Evolutionary conservation across 2,113 vertebrate species (phyloP).

Genomic region (Cochlearius cochlearius): DNA sequence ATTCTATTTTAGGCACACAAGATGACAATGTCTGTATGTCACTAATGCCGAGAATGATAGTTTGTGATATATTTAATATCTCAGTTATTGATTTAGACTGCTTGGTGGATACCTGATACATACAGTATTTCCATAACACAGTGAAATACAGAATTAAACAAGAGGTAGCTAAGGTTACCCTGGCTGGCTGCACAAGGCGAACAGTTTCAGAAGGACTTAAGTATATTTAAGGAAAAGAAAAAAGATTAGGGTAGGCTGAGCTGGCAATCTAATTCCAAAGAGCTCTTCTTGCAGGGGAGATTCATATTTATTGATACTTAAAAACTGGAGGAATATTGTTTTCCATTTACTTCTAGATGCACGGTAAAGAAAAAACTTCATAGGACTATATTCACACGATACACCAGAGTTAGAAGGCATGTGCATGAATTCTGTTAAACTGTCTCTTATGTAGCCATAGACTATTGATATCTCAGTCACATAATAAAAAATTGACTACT

Average conservation of each 20-base stretch:
- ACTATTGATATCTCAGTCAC: neutral
- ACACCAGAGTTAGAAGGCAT: neutral
- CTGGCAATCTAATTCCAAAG: neutral
- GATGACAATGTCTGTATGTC: conserved; percentile 58
- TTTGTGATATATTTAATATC: conserved; percentile 66
- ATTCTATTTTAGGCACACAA: conserved; percentile 48
- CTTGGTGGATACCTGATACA: conserved; percentile 50
- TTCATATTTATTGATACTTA: neutral
- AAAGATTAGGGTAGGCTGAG: neutral
- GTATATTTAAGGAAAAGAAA: neutral
- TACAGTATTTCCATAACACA: conserved; percentile 36
- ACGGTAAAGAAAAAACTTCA: neutral
- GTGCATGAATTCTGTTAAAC: neutral
- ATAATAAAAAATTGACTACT: neutral
- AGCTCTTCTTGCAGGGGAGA: neutral
- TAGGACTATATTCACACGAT: neutral
- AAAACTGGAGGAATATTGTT: neutral
- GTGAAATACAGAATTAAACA: conserved; percentile 42
- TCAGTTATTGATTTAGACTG: conserved; percentile 56
- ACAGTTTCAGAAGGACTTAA: neutral
- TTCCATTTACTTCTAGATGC: neutral
- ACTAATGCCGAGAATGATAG: conserved; percentile 57
- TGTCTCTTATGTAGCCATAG: neutral
- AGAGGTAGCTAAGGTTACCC: conserved; percentile 45
- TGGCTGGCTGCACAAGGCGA: neutral